Evolutionary conservation across 1,140 invertebrate genomes (phyloP).

Genomic region (Ganaspis sp.): DNA sequence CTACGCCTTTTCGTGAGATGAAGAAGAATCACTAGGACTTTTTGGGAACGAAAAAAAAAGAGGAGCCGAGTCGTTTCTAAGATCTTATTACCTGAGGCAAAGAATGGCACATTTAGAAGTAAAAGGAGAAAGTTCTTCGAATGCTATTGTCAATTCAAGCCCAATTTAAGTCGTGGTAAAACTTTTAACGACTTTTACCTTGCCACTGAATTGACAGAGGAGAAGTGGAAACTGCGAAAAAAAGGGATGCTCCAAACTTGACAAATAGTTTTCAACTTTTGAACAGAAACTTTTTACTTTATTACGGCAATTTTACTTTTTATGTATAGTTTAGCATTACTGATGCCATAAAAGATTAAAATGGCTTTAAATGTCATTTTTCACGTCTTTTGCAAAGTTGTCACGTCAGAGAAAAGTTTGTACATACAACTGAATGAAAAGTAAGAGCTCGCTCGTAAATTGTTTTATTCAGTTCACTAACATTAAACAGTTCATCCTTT

Average conservation of each 20-base stretch:
- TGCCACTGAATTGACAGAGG: constrained; percentile 23
- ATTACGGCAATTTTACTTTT: constrained; percentile 6
- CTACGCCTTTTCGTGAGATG: constrained; percentile 37
- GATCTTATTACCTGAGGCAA: constrained; percentile 22
- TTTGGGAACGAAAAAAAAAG: constrained; percentile 33
- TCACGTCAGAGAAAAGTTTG: background rate
- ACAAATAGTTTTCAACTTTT: background rate
- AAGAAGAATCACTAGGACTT: constrained; percentile 41
- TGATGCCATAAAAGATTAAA: background rate
- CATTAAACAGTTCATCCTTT: too few species aligned
- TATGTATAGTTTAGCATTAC: constrained; percentile 24
- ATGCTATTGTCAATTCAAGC: constrained; percentile 54
- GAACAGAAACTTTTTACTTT: background rate
- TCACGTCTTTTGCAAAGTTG: background rate
- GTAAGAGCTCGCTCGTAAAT: too few species aligned
- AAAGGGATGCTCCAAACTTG: constrained; percentile 29
- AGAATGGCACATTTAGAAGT: constrained; percentile 22
- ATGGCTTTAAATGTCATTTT: background rate
- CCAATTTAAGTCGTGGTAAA: constrained; percentile 55
- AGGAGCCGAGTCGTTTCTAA: background rate
- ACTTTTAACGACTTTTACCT: constrained; percentile 58
- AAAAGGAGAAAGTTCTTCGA: constrained; percentile 35
- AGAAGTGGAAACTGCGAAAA: constrained; percentile 12
- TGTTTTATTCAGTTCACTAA: too few species aligned
- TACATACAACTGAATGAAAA: too few species aligned